phyloP scores from a whole-genome alignment of 2,888 invertebrate genomes.

The Eilema depressum region DNA sequence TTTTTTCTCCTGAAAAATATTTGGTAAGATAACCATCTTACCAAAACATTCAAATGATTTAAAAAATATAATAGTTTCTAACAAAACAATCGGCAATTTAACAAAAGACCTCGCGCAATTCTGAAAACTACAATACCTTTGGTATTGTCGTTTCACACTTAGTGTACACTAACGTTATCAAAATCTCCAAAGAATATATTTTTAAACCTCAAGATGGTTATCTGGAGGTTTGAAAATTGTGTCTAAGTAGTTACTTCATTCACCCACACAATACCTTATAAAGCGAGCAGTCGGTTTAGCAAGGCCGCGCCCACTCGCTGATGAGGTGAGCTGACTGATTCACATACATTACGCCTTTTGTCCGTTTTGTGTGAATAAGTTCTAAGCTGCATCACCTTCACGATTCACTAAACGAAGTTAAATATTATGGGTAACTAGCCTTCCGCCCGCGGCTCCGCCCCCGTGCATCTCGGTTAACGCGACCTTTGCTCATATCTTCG shows the following conservation, averaged over 20 bases:
- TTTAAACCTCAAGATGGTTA: neutral
- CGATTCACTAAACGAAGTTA: neutral
- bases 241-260: slow-evolving; percentile 44
- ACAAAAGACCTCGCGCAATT: slow-evolving; percentile 2
- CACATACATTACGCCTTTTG: slow-evolving; percentile 45
- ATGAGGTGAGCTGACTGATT: slow-evolving; percentile 67
- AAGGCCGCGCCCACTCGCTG: slow-evolving; percentile 76
- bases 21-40: neutral
- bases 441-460: too few relatives aligned
- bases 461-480: too few relatives aligned
- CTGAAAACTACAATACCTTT: neutral
- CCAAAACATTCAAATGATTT: neutral
- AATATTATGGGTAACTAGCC: neutral
- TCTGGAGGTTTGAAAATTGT: slow-evolving; percentile 38
- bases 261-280: slow-evolving; percentile 76
- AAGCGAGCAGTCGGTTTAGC: slow-evolving; percentile 61
- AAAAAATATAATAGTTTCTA: neutral
- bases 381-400: slow-evolving; percentile 19
- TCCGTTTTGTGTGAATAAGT: slow-evolving; percentile 31
- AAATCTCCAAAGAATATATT: slow-evolving; percentile 27
- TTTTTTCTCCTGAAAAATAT: neutral
- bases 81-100: neutral
- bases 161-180: slow-evolving; percentile 24
- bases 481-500: too few relatives aligned
- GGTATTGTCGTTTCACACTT: neutral